These are phyloP conservation scores for Bos indicus DNA, from an alignment of 2,113 vertebrate genomes.

Conservation along the genomic window DNA sequence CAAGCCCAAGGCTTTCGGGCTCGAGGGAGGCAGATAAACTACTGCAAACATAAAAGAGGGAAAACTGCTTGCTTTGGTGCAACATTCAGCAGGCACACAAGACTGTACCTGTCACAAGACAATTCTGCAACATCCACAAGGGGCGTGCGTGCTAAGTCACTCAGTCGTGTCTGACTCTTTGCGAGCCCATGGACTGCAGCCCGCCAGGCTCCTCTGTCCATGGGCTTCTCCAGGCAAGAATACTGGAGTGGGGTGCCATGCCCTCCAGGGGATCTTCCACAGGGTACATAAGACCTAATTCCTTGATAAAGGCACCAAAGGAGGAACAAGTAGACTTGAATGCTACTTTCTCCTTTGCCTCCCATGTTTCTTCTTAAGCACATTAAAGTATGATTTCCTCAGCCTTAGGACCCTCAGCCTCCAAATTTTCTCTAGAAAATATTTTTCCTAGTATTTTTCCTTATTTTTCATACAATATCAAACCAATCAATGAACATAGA, in stretches of 20 bases:
- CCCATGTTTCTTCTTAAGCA: neutral
- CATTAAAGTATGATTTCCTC: neutral
- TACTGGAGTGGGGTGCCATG: neutral
- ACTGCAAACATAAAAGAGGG: constrained; percentile 72
- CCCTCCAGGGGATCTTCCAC: neutral
- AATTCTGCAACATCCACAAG: neutral
- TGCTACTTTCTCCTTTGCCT: neutral
- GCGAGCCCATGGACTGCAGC: neutral
- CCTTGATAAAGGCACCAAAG: neutral
- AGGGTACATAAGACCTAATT: neutral
- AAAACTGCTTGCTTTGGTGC: neutral
- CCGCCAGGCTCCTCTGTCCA: neutral
- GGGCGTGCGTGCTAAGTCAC: neutral
- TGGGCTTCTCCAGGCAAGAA: neutral
- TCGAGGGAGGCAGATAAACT: constrained; percentile 93
- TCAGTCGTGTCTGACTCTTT: neutral
- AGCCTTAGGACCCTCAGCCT: neutral
- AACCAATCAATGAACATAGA: neutral
- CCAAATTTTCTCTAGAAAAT: neutral
- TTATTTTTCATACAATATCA: neutral
- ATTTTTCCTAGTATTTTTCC: neutral
- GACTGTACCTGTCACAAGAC: neutral
- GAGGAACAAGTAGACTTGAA: neutral
- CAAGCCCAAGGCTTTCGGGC: constrained; percentile 90
- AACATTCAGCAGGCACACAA: neutral